phyloP scores from a whole-genome alignment of 2,797 vertebrate genomes.

The Cottoperca gobio region DNA sequence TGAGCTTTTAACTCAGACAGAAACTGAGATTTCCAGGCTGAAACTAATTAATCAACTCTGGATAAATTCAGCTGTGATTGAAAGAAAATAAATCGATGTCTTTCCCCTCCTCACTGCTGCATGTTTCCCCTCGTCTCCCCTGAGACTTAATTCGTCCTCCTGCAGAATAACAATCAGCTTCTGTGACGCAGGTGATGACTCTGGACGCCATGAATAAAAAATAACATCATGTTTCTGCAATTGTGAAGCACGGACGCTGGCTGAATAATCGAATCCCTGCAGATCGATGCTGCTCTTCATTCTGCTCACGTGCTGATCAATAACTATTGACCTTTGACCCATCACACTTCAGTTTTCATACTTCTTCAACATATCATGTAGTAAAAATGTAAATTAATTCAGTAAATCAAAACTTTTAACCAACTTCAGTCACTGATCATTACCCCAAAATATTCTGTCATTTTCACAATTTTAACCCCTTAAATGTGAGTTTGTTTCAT shows the following conservation, averaged over 20 bases:
- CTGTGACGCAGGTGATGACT: conserved; percentile 53
- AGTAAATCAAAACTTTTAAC: too few species aligned
- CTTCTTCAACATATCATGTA: too few species aligned
- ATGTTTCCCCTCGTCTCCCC: conserved; percentile 30
- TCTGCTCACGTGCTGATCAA: too few species aligned
- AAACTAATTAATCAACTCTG: conserved; percentile 3
- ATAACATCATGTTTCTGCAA: conserved; percentile 31
- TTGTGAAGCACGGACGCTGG: conserved; percentile 4
- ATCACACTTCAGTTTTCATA: neutral
- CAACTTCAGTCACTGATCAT: too few species aligned
- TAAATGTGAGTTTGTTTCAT: too few species aligned
- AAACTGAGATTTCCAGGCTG: neutral
- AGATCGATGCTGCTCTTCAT: neutral
- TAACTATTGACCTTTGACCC: neutral
- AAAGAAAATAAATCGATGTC: conserved; percentile 16
- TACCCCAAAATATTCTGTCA: too few species aligned
- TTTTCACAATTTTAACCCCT: too few species aligned
- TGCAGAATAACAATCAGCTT: conserved; percentile 57
- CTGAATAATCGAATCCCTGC: conserved; percentile 13
- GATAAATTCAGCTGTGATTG: conserved; percentile 22
- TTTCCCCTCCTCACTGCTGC: conserved; percentile 11
- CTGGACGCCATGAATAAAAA: conserved; percentile 46
- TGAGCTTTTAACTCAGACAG: neutral
- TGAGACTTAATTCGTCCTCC: conserved; percentile 35
- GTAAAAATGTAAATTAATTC: too few species aligned